Evolutionary conservation across 2,888 invertebrate species (phyloP).

Genomic region (Incurvaria masculella): DNA sequence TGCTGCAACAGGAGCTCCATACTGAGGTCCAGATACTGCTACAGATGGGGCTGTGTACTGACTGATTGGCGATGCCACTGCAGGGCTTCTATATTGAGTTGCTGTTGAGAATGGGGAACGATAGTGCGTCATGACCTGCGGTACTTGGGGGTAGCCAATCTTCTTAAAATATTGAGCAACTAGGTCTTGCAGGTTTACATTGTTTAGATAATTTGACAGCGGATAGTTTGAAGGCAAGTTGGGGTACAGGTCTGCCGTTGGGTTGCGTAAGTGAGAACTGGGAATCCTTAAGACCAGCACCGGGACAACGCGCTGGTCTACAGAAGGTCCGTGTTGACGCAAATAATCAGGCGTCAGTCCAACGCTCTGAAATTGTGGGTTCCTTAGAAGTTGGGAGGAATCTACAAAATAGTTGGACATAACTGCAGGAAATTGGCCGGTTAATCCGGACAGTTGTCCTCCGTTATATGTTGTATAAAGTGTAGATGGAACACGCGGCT

Average conservation of each 20-base stretch:
- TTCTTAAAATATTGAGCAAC: conserved; percentile 52
- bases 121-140: conserved; percentile 35
- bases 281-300: conserved; percentile 57
- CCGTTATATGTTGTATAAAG: conserved; percentile 49
- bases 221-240: conserved; percentile 55
- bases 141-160: conserved; percentile 38
- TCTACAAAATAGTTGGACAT: conserved; percentile 49
- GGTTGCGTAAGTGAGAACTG: conserved; percentile 52
- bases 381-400: conserved; percentile 38
- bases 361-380: conserved; percentile 48
- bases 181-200: conserved; percentile 53
- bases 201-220: conserved; percentile 50
- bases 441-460: conserved; percentile 40
- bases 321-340: conserved; percentile 31
- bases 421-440: conserved; percentile 43
- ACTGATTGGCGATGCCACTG: conserved; percentile 18
- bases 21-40: conserved; percentile 2
- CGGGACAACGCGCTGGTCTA: conserved; percentile 49
- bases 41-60: conserved; percentile 7
- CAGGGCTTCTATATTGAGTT: conserved; percentile 22
- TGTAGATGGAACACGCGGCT: conserved; percentile 27
- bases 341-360: conserved; percentile 49
- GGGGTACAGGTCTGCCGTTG: conserved; percentile 51
- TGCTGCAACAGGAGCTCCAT: background rate
- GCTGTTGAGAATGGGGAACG: background rate